Conservation (phyloP, 2,113 vertebrate genomes). For the Gobiocypris rarus region DNA sequence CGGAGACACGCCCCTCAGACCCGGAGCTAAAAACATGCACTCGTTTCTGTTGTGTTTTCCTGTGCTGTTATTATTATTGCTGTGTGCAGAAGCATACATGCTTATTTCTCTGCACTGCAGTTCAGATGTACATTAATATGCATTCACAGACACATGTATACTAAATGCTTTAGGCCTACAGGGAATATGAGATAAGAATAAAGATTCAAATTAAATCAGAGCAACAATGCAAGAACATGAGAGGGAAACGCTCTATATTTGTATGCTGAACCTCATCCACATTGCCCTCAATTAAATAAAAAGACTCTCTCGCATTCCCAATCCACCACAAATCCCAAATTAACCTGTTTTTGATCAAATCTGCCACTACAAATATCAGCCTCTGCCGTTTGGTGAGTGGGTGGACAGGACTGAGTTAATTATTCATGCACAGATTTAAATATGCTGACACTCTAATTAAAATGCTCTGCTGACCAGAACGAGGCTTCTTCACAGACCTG, state of each 20-base stretch:
- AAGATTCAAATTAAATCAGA: background rate
- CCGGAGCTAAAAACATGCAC: background rate
- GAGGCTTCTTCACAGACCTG: background rate
- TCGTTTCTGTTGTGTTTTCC: background rate
- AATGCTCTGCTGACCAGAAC: background rate
- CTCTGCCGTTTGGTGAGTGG: background rate
- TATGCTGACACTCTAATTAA: background rate
- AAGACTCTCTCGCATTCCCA: background rate
- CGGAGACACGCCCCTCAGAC: too few species aligned
- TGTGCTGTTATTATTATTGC: background rate
- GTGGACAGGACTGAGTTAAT: background rate
- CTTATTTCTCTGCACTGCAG: background rate
- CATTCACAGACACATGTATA: too few species aligned
- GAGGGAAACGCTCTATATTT: background rate
- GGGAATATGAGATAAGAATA: background rate
- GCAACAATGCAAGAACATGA: background rate
- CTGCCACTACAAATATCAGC: background rate
- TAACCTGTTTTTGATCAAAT: background rate
- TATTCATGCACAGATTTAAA: constrained; percentile 11
- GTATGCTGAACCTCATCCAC: background rate
- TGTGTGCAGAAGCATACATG: background rate
- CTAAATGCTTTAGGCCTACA: too few species aligned
- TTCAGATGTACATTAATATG: too few species aligned
- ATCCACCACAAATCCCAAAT: background rate
- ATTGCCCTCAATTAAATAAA: background rate